Conservation (phyloP, 1,140 invertebrate species). For the Sarcophaga peregrina region DNA sequence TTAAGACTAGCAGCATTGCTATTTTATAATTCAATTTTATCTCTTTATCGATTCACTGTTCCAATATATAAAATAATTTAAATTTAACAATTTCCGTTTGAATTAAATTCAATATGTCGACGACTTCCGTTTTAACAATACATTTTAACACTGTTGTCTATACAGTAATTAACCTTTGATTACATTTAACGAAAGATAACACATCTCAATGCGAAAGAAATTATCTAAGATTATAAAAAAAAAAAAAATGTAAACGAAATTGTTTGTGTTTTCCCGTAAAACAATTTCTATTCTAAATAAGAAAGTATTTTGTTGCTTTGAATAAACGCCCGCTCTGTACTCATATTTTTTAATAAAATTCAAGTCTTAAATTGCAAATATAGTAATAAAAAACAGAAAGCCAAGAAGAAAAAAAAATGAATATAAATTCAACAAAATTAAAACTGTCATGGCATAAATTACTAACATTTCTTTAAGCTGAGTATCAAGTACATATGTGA, state of each 20-base stretch:
- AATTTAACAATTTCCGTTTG: neutral
- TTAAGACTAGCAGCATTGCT: too few relatives aligned
- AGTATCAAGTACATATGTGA: neutral
- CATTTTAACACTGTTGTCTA: neutral
- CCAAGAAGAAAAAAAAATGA: neutral
- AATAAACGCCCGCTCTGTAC: neutral
- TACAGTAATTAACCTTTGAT: neutral
- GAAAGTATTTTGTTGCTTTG: neutral
- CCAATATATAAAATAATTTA: too few relatives aligned
- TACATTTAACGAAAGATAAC: neutral
- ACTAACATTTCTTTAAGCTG: slow-evolving; percentile 14
- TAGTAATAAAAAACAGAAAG: too few relatives aligned
- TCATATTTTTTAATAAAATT: neutral
- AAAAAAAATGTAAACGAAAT: neutral
- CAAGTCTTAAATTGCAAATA: neutral
- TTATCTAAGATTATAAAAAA: neutral
- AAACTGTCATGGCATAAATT: slow-evolving; percentile 38
- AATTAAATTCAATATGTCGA: neutral
- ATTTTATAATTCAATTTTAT: too few relatives aligned
- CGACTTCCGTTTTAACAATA: neutral
- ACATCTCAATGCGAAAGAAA: slow-evolving; percentile 9
- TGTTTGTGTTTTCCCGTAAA: neutral
- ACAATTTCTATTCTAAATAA: neutral
- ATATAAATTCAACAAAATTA: slow-evolving; percentile 34
- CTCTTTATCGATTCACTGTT: too few relatives aligned